A percentile compares a stretch with the other conserved stretches of the same genome.
Evolutionary conservation across 2,888 invertebrate species (phyloP).

Genomic region (Buathra laborator): DNA sequence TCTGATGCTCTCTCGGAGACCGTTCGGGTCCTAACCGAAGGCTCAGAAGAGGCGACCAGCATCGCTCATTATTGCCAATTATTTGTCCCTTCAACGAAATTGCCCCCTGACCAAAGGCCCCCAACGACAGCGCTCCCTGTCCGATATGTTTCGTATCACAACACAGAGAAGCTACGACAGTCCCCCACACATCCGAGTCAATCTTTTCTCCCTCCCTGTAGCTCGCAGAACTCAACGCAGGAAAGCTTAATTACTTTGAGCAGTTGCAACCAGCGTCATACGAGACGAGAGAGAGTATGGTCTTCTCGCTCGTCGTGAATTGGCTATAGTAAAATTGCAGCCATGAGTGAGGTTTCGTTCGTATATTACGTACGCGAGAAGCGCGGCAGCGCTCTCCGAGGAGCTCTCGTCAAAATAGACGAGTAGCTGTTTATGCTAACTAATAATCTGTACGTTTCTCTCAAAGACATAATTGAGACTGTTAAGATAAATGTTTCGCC

Average conservation of each 20-base stretch:
- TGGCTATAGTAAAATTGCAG: slow-evolving; percentile 28
- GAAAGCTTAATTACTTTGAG: slow-evolving; percentile 72
- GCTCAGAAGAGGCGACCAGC: slow-evolving; percentile 55
- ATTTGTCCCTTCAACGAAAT: slow-evolving; percentile 73
- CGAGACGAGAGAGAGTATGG: slow-evolving; percentile 4
- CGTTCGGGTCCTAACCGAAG: slow-evolving; percentile 18
- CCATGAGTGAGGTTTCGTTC: not conserved
- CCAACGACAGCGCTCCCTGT: slow-evolving; percentile 46
- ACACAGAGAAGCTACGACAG: slow-evolving; percentile 43
- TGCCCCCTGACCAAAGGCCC: slow-evolving; percentile 63
- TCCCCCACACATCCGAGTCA: slow-evolving; percentile 47
- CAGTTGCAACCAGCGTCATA: slow-evolving; percentile 30
- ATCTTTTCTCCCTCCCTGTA: not conserved
- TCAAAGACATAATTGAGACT: slow-evolving; percentile 39
- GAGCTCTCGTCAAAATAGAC: slow-evolving; percentile 21
- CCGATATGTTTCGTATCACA: slow-evolving; percentile 26
- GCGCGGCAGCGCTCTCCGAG: not conserved
- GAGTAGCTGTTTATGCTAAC: slow-evolving; percentile 9
- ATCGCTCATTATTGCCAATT: slow-evolving; percentile 76
- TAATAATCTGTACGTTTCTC: slow-evolving; percentile 16
- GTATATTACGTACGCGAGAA: not conserved
- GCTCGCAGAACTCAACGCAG: slow-evolving; percentile 41
- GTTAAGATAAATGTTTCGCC: slow-evolving; percentile 27
- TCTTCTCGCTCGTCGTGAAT: not conserved
- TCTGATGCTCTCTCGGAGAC: slow-evolving; percentile 14